phyloP scores from a whole-genome alignment of 2,888 invertebrate species.

The Caenorhabditis wallacei region DNA sequence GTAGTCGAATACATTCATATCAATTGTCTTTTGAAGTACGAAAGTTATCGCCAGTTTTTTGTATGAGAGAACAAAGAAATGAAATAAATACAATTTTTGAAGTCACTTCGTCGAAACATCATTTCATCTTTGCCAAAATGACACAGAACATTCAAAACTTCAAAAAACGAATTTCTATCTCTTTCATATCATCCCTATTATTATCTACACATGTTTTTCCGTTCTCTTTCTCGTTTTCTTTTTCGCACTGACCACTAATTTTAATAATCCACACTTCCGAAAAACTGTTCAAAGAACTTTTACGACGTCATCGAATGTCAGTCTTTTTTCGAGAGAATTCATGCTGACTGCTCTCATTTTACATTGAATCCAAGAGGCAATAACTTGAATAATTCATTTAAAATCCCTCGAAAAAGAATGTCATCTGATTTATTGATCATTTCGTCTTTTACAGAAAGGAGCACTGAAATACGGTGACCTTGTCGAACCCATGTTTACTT shows the following conservation, averaged over 20 bases:
- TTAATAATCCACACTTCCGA: slow-evolving; percentile 30
- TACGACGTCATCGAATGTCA: slow-evolving; percentile 12
- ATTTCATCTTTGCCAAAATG: too few species aligned
- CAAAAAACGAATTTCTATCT: not conserved
- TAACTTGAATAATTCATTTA: slow-evolving; percentile 38
- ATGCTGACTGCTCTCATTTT: slow-evolving; percentile 6
- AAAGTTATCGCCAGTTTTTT: not conserved
- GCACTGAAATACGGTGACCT: slow-evolving; percentile 23
- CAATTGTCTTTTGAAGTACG: slow-evolving; percentile 3
- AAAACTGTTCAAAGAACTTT: not conserved
- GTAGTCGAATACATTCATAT: not conserved
- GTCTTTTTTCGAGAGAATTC: not conserved
- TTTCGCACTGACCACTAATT: slow-evolving; percentile 46
- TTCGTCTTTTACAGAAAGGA: slow-evolving; percentile 6
- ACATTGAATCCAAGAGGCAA: slow-evolving; percentile 7
- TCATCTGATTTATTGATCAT: slow-evolving; percentile 39
- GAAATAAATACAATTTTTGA: not conserved
- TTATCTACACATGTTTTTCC: slow-evolving; percentile 5
- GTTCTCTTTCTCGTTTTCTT: slow-evolving; percentile 2
- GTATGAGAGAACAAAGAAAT: slow-evolving; percentile 21
- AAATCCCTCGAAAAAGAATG: slow-evolving; percentile 3
- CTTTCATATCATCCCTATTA: not conserved
- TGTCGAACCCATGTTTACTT: slow-evolving; percentile 52
- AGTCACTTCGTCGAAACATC: too few species aligned
- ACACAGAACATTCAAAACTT: not conserved